Evolutionary conservation across 2,113 vertebrate genomes (phyloP).

Genomic region (Cephalopterus ornatus): DNA sequence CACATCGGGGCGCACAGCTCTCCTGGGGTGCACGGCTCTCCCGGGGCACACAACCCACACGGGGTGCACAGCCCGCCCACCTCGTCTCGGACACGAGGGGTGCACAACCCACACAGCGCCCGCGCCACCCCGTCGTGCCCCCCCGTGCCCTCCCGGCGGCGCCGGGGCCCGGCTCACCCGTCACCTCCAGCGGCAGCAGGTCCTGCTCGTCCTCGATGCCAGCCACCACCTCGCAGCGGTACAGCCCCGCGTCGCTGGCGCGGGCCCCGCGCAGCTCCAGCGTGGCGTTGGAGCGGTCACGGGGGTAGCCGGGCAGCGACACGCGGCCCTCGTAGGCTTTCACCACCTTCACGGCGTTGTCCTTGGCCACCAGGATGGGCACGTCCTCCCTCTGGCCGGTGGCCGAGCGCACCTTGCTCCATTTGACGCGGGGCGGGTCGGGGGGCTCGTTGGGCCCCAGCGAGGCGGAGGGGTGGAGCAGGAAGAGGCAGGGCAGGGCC

Average conservation of each 20-base stretch:
- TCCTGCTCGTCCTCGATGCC: constrained; percentile 95
- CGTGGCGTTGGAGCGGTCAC: constrained; percentile 85
- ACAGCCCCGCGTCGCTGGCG: constrained; percentile 89
- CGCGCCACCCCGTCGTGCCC: rapidly evolving
- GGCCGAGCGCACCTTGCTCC: constrained; percentile 91
- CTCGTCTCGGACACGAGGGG: rapidly evolving
- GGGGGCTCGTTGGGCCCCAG: constrained; percentile 15
- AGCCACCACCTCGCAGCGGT: constrained; percentile 92
- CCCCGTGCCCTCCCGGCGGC: rapidly evolving
- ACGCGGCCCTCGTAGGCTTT: constrained; percentile 89
- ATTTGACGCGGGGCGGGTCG: constrained; percentile 90
- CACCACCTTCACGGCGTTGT: constrained; percentile 89
- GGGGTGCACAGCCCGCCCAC: background rate
- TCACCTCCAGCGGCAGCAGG: constrained; percentile 89
- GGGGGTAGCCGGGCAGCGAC: constrained; percentile 81
- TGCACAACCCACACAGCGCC: rapidly evolving
- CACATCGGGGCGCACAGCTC: too few relatives aligned
- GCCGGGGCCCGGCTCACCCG: constrained; percentile 71
- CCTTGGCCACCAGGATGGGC: constrained; percentile 91
- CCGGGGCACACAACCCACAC: too few relatives aligned
- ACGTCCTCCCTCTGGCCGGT: constrained; percentile 81
- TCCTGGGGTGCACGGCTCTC: background rate
- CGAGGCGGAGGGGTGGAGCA: constrained; percentile 69
- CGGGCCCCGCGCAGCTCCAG: constrained; percentile 81
- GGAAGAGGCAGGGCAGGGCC: constrained; percentile 88